Percentiles rank a stretch among this genome's conserved stretches.
Evolutionary conservation across 35 echinoderm and acorn worm species (phyloP).

Genomic region (Diadema setosum): DNA sequence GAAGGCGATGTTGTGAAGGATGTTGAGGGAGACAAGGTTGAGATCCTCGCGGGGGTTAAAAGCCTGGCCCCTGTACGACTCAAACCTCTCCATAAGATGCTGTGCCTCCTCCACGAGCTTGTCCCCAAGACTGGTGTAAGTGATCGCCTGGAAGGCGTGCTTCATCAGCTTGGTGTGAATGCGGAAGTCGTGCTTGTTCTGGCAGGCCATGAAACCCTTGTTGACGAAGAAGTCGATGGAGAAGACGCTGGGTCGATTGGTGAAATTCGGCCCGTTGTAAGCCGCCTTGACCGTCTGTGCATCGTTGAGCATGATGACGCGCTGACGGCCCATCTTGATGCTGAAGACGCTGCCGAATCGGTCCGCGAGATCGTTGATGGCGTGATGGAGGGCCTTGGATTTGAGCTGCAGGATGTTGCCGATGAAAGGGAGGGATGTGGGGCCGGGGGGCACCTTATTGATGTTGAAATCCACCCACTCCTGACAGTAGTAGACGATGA

Average conservation of each 20-base stretch:
- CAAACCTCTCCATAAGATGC: conserved; percentile 66
- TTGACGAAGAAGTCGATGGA: conserved; percentile 91
- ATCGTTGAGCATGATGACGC: conserved; percentile 86
- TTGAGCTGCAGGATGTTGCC: conserved; percentile 85
- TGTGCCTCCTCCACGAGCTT: conserved; percentile 78
- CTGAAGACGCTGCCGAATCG: conserved; percentile 83
- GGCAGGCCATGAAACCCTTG: conserved; percentile 95
- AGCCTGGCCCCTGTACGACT: conserved; percentile 43
- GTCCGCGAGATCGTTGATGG: conserved; percentile 60
- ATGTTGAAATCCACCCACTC: conserved; percentile 66
- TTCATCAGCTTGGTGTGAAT: conserved; percentile 94
- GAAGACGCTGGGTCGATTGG: conserved; percentile 81
- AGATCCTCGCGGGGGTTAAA: conserved; percentile 94
- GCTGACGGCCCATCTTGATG: conserved; percentile 79
- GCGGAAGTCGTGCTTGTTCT: conserved; percentile 68
- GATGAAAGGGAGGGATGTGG: conserved; percentile 74
- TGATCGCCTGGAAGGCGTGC: conserved; percentile 82
- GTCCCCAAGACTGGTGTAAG: conserved; percentile 61
- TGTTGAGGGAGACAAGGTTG: conserved; percentile 89
- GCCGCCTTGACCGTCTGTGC: conserved; percentile 68
- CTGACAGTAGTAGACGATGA: conserved; percentile 66
- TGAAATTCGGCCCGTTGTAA: conserved; percentile 87
- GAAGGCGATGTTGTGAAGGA: conserved; percentile 96
- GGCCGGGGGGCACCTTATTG: conserved; percentile 68
- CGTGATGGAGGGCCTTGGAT: conserved; percentile 56